A percentile compares a stretch with the other conserved stretches of the same genome.
These are phyloP conservation scores for Aurelia coerulea DNA, from an alignment of 30 jellyfish, hydroid and myxozoan species.

Conservation along the genomic window DNA sequence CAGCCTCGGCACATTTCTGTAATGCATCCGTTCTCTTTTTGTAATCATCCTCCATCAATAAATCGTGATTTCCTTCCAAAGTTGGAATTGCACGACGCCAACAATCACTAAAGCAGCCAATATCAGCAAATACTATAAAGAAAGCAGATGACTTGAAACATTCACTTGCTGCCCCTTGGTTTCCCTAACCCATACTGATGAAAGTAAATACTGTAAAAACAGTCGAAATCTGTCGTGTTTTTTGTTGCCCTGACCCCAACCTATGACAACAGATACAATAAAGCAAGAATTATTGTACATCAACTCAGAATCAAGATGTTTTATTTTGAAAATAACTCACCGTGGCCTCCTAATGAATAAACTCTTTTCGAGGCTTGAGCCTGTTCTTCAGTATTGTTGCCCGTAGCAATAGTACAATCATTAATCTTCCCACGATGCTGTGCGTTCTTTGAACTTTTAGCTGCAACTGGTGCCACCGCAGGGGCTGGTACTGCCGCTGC, in stretches of 20 bases:
- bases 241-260: too few relatives aligned
- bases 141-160: background rate
- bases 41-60: slow-evolving; percentile 95
- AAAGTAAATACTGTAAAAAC: too few relatives aligned
- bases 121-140: slow-evolving; percentile 85
- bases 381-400: slow-evolving; percentile 51
- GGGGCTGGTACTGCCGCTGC: slow-evolving; percentile 66
- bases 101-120: slow-evolving; percentile 93
- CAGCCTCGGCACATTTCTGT: slow-evolving; percentile 99
- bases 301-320: too few relatives aligned
- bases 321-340: slow-evolving; percentile 50
- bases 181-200: too few relatives aligned
- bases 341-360: slow-evolving; percentile 95
- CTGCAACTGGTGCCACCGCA: slow-evolving; percentile 62
- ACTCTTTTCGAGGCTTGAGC: slow-evolving; percentile 89
- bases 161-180: too few relatives aligned
- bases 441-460: slow-evolving; percentile 38
- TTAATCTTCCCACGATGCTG: slow-evolving; percentile 43
- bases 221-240: too few relatives aligned
- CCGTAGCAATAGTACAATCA: slow-evolving; percentile 53
- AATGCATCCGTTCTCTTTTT: slow-evolving; percentile 88
- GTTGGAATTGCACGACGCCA: slow-evolving; percentile 98
- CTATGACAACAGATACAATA: too few relatives aligned
- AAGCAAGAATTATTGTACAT: too few relatives aligned
- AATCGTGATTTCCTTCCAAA: slow-evolving; percentile 91